These are phyloP conservation scores for Lysandra bellargus DNA, from an alignment of 2,888 invertebrate species.

Conservation along the genomic window DNA sequence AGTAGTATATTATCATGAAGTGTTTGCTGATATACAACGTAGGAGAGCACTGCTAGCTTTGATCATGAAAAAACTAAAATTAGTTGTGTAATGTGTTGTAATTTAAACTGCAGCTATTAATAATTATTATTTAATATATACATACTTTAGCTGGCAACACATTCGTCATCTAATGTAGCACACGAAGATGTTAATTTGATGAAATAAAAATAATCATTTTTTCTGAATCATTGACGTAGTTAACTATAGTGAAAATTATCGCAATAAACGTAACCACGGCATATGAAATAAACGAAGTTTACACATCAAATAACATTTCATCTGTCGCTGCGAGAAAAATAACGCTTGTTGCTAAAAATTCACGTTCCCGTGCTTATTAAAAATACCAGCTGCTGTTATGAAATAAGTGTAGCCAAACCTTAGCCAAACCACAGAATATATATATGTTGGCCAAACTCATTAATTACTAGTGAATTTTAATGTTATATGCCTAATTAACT, in stretches of 20 bases:
- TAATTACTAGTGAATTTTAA: background rate
- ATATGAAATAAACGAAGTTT: background rate
- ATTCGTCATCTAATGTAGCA: no score
- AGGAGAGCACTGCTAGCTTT: no score
- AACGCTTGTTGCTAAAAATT: constrained; percentile 3
- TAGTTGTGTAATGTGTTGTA: no score
- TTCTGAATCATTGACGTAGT: no score
- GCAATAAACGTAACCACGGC: background rate
- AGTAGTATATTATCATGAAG: no score
- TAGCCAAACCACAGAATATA: no score
- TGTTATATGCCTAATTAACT: background rate
- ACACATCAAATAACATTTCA: constrained; percentile 2
- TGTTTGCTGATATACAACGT: background rate
- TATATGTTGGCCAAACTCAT: background rate
- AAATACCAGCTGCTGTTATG: constrained; percentile 14
- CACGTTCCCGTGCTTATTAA: background rate
- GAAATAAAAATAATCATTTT: no score
- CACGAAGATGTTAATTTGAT: no score
- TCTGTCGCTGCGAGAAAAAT: background rate
- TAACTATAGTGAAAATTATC: background rate
- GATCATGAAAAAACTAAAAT: no score
- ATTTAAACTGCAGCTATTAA: no score
- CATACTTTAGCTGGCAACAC: no score
- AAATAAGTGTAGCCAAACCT: background rate
- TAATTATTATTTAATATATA: no score